These are phyloP conservation scores for Anguilla rostrata DNA, from an alignment of 2,113 vertebrate genomes.

Conservation along the genomic window DNA sequence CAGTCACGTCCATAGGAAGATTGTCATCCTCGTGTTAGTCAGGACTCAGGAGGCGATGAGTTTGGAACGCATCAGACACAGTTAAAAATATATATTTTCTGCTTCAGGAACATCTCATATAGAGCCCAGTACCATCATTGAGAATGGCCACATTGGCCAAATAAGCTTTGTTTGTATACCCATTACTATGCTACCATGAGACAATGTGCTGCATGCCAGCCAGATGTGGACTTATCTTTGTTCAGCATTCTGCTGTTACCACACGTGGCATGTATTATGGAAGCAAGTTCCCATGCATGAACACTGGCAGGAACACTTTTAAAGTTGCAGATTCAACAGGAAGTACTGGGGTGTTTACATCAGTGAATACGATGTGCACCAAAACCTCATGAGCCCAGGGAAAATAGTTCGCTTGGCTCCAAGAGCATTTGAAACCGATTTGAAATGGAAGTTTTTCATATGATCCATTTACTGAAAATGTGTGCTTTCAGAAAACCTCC, in stretches of 20 bases:
- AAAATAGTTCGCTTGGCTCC: slow-evolving; percentile 12
- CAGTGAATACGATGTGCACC: slow-evolving; percentile 20
- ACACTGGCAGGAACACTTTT: slow-evolving; percentile 31
- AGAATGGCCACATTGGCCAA: neutral
- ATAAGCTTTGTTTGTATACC: neutral
- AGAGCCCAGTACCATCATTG: neutral
- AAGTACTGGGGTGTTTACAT: slow-evolving; percentile 43
- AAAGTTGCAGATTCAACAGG: slow-evolving; percentile 34
- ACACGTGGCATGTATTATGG: neutral
- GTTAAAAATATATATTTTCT: neutral
- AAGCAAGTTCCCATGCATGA: slow-evolving; percentile 14
- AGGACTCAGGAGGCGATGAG: neutral
- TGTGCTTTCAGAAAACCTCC: neutral
- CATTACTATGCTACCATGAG: neutral
- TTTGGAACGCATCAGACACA: neutral
- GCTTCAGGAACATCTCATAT: neutral
- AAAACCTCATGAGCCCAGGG: slow-evolving; percentile 33
- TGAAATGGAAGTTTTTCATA: slow-evolving; percentile 15
- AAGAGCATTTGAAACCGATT: slow-evolving; percentile 23
- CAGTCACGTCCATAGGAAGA: neutral
- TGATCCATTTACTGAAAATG: neutral
- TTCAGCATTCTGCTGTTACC: slow-evolving; percentile 21
- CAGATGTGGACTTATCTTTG: slow-evolving; percentile 15
- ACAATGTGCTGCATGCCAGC: neutral
- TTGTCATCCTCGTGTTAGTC: neutral